phyloP scores from a whole-genome alignment of 2,888 invertebrate genomes.

The Pedicia rivosa region DNA sequence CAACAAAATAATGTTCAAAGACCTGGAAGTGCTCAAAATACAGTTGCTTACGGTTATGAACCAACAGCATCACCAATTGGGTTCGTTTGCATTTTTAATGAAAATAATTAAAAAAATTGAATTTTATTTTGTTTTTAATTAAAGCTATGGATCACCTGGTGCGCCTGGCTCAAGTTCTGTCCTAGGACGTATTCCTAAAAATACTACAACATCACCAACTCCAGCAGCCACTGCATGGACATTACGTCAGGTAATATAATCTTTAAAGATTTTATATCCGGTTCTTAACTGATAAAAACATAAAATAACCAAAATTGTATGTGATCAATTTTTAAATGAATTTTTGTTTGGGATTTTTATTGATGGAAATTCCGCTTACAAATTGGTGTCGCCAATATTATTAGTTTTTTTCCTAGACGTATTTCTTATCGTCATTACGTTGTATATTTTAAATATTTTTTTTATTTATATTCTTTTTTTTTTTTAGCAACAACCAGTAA shows the following conservation, averaged over 20 bases:
- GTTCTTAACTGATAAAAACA: background rate
- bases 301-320: too few relatives aligned
- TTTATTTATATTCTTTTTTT: too few relatives aligned
- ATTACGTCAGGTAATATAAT: constrained; percentile 36
- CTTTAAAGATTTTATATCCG: too few relatives aligned
- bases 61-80: constrained; percentile 50
- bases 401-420: background rate
- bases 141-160: constrained; percentile 36
- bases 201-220: constrained; percentile 51
- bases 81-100: constrained; percentile 6
- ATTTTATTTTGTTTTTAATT: background rate
- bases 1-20: constrained; percentile 40
- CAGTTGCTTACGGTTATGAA: constrained; percentile 53
- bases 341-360: too few relatives aligned
- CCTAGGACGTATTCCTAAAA: constrained; percentile 48
- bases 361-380: too few relatives aligned
- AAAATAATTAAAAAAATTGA: background rate
- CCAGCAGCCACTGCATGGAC: constrained; percentile 48
- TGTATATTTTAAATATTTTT: too few relatives aligned
- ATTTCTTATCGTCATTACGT: too few relatives aligned
- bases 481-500: constrained; percentile 37
- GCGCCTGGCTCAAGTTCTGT: constrained; percentile 28
- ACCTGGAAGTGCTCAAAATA: constrained; percentile 52
- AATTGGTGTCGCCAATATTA: too few relatives aligned
- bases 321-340: too few relatives aligned